These are phyloP conservation scores for Hyperoplus lanceolatus DNA, from an alignment of 2,797 vertebrate genomes.

Conservation along the genomic window DNA sequence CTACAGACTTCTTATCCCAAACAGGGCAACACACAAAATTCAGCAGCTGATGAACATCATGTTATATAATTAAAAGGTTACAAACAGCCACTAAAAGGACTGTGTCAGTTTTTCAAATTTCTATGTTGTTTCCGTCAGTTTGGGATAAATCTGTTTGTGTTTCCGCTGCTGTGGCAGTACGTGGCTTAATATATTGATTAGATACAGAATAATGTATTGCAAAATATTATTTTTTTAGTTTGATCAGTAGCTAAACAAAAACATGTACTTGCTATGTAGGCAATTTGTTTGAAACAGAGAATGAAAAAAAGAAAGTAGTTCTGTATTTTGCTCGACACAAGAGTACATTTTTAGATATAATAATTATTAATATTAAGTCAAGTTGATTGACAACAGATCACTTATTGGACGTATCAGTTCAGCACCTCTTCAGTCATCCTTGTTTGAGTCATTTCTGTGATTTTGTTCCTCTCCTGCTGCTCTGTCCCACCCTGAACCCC, in stretches of 20 bases:
- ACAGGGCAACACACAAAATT: not conserved
- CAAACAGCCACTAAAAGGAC: not conserved
- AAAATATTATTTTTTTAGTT: not conserved
- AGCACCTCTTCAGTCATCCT: not conserved
- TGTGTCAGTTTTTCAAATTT: not conserved
- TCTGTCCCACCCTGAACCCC: too few relatives aligned
- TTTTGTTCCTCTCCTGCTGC: constrained; percentile 16
- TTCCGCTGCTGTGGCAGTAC: too few relatives aligned
- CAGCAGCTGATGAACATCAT: not conserved
- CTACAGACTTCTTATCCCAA: not conserved
- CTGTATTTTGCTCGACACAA: not conserved
- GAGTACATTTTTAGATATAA: not conserved
- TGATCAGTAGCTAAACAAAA: not conserved
- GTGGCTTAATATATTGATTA: not conserved
- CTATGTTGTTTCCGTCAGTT: not conserved
- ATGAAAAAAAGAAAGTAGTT: not conserved
- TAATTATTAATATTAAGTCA: not conserved
- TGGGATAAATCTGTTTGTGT: not conserved
- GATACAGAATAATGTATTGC: not conserved
- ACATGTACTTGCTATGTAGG: too few relatives aligned
- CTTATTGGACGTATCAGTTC: not conserved
- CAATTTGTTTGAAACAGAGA: not conserved
- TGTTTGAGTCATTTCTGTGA: constrained; percentile 18
- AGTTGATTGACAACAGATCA: not conserved
- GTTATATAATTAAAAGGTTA: not conserved